These are phyloP conservation scores for Stylophora pistillata DNA, from an alignment of 64 coral and sea anemone species.

Conservation along the genomic window DNA sequence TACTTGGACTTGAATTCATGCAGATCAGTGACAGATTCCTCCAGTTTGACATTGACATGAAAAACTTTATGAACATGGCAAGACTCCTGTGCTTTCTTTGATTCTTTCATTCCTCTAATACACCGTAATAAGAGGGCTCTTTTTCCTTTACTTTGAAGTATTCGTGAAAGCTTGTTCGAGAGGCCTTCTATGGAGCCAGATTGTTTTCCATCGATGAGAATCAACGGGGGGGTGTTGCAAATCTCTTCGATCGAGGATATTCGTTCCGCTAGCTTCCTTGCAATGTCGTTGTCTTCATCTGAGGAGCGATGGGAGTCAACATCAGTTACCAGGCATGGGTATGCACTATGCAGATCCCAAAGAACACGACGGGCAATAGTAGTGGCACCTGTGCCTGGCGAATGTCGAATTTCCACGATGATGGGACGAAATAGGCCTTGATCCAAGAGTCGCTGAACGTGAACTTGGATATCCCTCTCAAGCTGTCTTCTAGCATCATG, in stretches of 20 bases:
- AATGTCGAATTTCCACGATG: slow-evolving; percentile 67
- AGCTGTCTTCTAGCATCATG: slow-evolving; percentile 69
- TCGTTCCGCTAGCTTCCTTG: slow-evolving; percentile 49
- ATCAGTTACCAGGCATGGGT: slow-evolving; percentile 40
- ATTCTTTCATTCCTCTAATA: slow-evolving; percentile 24
- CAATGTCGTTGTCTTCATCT: slow-evolving; percentile 40
- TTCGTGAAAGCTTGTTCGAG: slow-evolving; percentile 49
- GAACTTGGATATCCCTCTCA: slow-evolving; percentile 51
- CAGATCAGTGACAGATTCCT: slow-evolving; percentile 63
- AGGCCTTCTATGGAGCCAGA: slow-evolving; percentile 37
- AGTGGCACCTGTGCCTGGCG: slow-evolving; percentile 67
- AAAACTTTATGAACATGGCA: slow-evolving; percentile 45
- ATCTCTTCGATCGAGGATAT: slow-evolving; percentile 54
- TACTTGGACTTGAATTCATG: slow-evolving; percentile 67
- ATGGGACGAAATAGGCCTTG: slow-evolving; percentile 27
- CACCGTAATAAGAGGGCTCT: slow-evolving; percentile 54
- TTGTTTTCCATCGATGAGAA: slow-evolving; percentile 72
- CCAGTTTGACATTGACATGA: slow-evolving; percentile 53
- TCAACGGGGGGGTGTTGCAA: slow-evolving; percentile 39
- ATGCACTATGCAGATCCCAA: slow-evolving; percentile 68
- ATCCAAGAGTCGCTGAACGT: slow-evolving; percentile 60
- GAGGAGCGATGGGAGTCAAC: slow-evolving; percentile 32
- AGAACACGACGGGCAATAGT: slow-evolving; percentile 72
- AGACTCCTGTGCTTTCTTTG: background rate
- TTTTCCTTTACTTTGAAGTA: slow-evolving; percentile 52